Conservation (phyloP, 2,113 vertebrate species). For the Xiphorhynchus elegans region DNA sequence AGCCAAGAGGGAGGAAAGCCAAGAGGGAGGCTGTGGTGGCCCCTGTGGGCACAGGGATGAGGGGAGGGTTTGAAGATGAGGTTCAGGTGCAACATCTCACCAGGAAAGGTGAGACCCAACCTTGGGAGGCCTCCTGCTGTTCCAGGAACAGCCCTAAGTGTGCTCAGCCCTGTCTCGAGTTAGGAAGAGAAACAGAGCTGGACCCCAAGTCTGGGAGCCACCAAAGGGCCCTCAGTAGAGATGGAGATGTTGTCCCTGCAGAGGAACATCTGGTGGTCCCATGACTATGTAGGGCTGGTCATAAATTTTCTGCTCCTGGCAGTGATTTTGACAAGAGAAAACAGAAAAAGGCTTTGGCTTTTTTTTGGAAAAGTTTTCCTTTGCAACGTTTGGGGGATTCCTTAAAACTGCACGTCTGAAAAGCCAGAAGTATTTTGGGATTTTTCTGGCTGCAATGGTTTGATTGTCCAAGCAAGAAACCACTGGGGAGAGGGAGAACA, state of each 20-base stretch:
- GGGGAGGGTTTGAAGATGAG: background rate
- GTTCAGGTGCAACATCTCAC: background rate
- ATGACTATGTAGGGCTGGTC: background rate
- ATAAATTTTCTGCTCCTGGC: background rate
- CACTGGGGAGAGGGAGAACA: background rate
- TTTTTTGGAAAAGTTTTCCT: background rate
- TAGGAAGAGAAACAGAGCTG: background rate
- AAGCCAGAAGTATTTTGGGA: background rate
- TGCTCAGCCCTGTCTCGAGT: background rate
- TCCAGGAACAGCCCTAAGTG: background rate
- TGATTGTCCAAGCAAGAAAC: slow-evolving; percentile 5
- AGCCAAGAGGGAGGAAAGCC: background rate
- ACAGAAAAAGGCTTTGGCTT: background rate
- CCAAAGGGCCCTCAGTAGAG: background rate
- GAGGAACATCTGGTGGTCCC: background rate
- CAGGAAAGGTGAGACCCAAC: background rate
- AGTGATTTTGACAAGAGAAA: background rate
- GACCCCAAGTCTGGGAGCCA: background rate
- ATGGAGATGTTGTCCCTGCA: background rate
- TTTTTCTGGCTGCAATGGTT: background rate
- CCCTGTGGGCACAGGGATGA: background rate
- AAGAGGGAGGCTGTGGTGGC: background rate
- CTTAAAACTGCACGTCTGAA: background rate
- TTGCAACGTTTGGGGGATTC: background rate
- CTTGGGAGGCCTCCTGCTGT: background rate